Conservation (phyloP, 2,797 vertebrate genomes). For the Calcarius lapponicus region DNA sequence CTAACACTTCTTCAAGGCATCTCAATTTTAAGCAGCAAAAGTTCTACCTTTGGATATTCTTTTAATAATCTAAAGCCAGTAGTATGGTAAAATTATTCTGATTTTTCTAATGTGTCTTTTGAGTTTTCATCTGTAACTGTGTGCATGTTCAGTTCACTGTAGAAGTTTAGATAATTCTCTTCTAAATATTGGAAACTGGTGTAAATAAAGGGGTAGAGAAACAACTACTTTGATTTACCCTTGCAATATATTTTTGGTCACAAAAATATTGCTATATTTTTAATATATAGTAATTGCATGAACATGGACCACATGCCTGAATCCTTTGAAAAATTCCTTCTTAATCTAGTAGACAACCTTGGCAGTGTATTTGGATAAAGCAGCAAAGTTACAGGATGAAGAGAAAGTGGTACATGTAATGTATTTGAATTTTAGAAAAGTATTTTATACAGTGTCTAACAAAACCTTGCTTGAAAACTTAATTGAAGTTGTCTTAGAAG, state of each 20-base stretch:
- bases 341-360: neutral
- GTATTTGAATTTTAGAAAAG: slow-evolving; percentile 22
- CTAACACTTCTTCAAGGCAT: neutral
- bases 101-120: neutral
- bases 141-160: neutral
- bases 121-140: neutral
- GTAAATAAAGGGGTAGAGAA: neutral
- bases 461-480: slow-evolving; percentile 32
- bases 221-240: neutral
- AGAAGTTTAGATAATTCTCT: neutral
- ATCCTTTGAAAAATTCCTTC: neutral
- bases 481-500: slow-evolving; percentile 9
- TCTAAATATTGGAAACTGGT: neutral
- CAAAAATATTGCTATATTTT: slow-evolving; percentile 3
- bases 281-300: neutral
- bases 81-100: neutral
- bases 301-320: neutral
- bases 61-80: neutral
- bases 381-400: neutral
- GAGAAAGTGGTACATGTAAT: neutral
- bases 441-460: neutral
- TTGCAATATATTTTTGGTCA: neutral
- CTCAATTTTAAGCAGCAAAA: neutral
- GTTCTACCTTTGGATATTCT: neutral
- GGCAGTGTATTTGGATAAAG: neutral